Percentiles rank a stretch among this genome's conserved stretches.
phyloP scores from a whole-genome alignment of 1,140 invertebrate species.

The Diorhabda elongata region DNA sequence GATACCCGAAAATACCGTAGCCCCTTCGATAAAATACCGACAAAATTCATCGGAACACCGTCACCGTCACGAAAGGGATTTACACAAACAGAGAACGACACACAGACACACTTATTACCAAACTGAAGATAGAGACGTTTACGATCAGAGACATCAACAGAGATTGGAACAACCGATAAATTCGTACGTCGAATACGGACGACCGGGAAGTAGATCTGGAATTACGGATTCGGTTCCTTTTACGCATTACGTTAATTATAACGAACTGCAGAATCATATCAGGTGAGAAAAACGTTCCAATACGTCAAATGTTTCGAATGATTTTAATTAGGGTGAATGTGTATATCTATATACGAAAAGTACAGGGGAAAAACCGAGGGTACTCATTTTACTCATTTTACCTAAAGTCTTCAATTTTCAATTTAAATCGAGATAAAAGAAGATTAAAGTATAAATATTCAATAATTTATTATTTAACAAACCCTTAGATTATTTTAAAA shows the following conservation, averaged over 20 bases:
- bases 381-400: too few relatives aligned
- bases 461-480: too few relatives aligned
- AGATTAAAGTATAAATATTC: too few relatives aligned
- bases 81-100: constrained; percentile 30
- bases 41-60: constrained; percentile 33
- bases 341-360: too few relatives aligned
- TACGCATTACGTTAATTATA: constrained; percentile 79
- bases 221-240: constrained; percentile 58
- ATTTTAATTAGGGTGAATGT: too few relatives aligned
- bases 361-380: too few relatives aligned
- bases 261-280: constrained; percentile 76
- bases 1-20: constrained; percentile 42
- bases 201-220: constrained; percentile 55
- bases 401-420: too few relatives aligned
- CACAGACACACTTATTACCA: constrained; percentile 38
- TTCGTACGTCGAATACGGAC: constrained; percentile 41
- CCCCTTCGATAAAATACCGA: constrained; percentile 36
- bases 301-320: too few relatives aligned
- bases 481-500: too few relatives aligned
- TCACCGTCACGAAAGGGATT: constrained; percentile 28
- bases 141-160: constrained; percentile 30
- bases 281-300: constrained; percentile 53
- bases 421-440: too few relatives aligned
- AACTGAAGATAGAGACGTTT: constrained; percentile 34
- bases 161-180: constrained; percentile 26